Conservation (phyloP, 2,888 invertebrate genomes). For the Ichneumon xanthorius region DNA sequence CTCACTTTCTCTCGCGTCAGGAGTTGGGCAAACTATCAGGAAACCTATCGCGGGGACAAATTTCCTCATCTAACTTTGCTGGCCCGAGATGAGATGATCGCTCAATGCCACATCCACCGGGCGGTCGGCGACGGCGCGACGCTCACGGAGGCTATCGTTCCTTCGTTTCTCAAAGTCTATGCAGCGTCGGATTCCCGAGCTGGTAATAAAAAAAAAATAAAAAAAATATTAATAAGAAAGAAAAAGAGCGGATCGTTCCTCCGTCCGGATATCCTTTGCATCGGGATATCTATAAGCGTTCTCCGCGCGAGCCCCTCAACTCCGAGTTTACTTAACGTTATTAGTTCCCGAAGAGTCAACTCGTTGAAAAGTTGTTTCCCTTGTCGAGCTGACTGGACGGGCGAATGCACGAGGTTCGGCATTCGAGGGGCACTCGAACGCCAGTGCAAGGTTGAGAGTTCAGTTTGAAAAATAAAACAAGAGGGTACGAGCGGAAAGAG, state of each 20-base stretch:
- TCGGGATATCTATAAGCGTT: background rate
- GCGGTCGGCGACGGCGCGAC: slow-evolving; percentile 34
- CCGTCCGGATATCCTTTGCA: background rate
- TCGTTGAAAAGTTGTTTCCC: background rate
- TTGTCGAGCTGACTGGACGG: background rate
- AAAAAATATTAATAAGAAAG: background rate
- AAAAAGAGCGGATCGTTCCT: too few relatives aligned
- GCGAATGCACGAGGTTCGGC: background rate
- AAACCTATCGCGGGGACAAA: slow-evolving; percentile 84
- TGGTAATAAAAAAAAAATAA: background rate
- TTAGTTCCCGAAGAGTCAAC: slow-evolving; percentile 4
- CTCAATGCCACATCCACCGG: slow-evolving; percentile 80
- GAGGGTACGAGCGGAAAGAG: background rate
- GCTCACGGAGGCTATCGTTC: slow-evolving; percentile 35
- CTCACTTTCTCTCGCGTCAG: slow-evolving; percentile 48
- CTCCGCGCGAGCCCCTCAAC: background rate
- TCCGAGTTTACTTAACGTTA: background rate
- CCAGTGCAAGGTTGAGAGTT: slow-evolving; percentile 31
- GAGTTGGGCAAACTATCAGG: slow-evolving; percentile 82
- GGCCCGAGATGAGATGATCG: slow-evolving; percentile 83
- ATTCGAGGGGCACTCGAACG: background rate
- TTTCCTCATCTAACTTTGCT: slow-evolving; percentile 85
- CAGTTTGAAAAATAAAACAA: slow-evolving; percentile 56
- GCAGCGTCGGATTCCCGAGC: background rate
- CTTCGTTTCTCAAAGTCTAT: slow-evolving; percentile 13